Evolutionary conservation across 2,797 vertebrate genomes (phyloP), one percentile per base, ranked within the genome.

Genomic region (Pelobates cultripes): DNA sequence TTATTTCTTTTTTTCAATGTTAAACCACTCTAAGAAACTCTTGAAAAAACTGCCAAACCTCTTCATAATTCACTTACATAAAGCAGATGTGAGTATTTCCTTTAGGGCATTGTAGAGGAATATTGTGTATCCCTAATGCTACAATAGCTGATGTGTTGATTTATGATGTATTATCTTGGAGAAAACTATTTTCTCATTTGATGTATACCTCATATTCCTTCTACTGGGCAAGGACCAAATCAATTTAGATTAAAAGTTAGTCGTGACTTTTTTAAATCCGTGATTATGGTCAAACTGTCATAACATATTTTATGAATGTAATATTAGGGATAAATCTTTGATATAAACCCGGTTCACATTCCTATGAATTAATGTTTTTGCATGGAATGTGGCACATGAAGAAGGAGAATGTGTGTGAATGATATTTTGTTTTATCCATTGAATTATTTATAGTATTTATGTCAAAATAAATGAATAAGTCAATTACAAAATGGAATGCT

Each of bases 31-130:
- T 28, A 28, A 51, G 10, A 51, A 51, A 51, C 47, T 10, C 47
- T 51, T 10, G 1, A 6, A 51, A 51, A 51, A 51, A 51, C 47
- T 51, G 47, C 12, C 69, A 12, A 42, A 42, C 63, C 44, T 75
- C 14, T 9, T 40, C 43, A 80, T 43, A 70, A 75, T 69, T 10
- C 28, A 53, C 61, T 28, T 8, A 51, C 40, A 41, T 81, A 63
- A 4, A 9, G 66, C 28, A 41, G 67, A 75, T 28, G 15, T 1
- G 17, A 75, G 75, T 70, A 70, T 70, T 69, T 44, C 64, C 57
- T 43, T 51, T 75, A 1, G 51, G 41, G 72, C n/a, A 69, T 75
- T 70, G 67, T 51, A 44, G 53, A 60, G n/a, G 3, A 47, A 69
- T 61, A 45, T 61, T 47, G 60, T 75, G 4, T 51, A 80, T 7